Percentiles rank a stretch among this genome's conserved stretches.
phyloP scores from a whole-genome alignment of 35 echinoderm and acorn worm species.

The Lytechinus variegatus region DNA sequence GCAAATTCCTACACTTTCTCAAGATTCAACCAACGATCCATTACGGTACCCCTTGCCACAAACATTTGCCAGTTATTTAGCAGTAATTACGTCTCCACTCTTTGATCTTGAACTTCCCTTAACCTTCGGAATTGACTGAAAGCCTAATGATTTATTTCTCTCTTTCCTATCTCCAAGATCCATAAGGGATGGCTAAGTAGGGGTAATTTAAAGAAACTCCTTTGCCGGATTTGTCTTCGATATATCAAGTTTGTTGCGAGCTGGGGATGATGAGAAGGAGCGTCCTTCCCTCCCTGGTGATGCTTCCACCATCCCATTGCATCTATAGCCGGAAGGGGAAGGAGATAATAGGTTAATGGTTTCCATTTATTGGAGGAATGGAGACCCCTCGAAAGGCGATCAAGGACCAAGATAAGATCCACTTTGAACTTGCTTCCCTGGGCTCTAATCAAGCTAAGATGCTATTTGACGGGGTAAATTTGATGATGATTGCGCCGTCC shows the following conservation, averaged over 20 bases:
- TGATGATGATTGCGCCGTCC: conserved; percentile 44
- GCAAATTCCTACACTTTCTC: background rate
- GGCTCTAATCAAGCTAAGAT: conserved; percentile 39
- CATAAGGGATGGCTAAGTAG: background rate
- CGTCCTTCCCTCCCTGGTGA: background rate
- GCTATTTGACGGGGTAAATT: conserved; percentile 41
- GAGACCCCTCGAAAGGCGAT: background rate
- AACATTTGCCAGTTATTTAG: conserved; percentile 5
- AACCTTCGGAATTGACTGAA: background rate
- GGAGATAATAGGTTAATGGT: conserved; percentile 54
- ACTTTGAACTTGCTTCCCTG: conserved; percentile 45
- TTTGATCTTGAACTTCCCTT: background rate
- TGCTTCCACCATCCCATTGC: conserved; percentile 18
- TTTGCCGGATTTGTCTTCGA: background rate
- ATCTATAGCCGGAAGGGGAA: conserved; percentile 28
- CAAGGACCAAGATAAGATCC: background rate
- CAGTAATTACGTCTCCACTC: background rate
- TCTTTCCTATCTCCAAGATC: background rate
- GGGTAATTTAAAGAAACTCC: conserved; percentile 13
- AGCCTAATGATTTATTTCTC: conserved; percentile 13
- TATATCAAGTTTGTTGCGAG: background rate
- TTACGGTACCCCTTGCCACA: background rate
- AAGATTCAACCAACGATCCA: background rate
- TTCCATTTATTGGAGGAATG: conserved; percentile 45
- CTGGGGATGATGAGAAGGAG: background rate